Conservation (phyloP, 2,888 invertebrate species). For the Atrina japonica region DNA sequence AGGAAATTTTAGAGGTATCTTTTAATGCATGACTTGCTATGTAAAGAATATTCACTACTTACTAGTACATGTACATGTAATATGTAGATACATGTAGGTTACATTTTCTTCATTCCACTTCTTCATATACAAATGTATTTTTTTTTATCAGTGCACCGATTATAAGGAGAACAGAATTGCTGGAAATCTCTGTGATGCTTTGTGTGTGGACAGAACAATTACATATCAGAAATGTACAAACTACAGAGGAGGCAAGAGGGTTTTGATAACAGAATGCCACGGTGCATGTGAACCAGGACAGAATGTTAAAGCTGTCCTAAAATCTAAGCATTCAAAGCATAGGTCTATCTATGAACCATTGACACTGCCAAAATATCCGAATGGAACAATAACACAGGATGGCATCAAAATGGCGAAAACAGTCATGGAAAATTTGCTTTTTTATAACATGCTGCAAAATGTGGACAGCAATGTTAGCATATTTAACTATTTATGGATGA, state of each 20-base stretch:
- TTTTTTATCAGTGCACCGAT: slow-evolving; percentile 72
- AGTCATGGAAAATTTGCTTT: slow-evolving; percentile 46
- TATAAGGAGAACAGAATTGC: slow-evolving; percentile 83
- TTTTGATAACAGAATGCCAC: slow-evolving; percentile 61
- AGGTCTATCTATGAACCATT: slow-evolving; percentile 25
- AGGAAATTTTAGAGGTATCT: no score
- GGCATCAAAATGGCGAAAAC: slow-evolving; percentile 21
- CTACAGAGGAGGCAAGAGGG: slow-evolving; percentile 84
- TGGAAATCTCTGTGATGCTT: slow-evolving; percentile 85
- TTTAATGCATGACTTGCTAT: background rate
- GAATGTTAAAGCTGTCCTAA: slow-evolving; percentile 59
- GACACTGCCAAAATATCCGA: slow-evolving; percentile 22
- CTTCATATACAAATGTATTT: background rate
- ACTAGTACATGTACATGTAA: background rate
- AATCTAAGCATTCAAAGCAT: slow-evolving; percentile 45
- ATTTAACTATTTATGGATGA: slow-evolving; percentile 51
- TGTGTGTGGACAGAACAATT: slow-evolving; percentile 83
- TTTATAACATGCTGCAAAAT: slow-evolving; percentile 35
- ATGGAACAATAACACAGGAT: slow-evolving; percentile 21
- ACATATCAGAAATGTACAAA: slow-evolving; percentile 84
- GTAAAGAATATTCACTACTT: background rate
- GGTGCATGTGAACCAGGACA: slow-evolving; percentile 40
- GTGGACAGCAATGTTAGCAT: slow-evolving; percentile 40
- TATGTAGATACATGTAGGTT: background rate
- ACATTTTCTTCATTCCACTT: background rate